Evolutionary conservation across 2,888 invertebrate species (phyloP), one percentile per base, ranked within the genome.

Genomic region (Coremacera marginata): DNA sequence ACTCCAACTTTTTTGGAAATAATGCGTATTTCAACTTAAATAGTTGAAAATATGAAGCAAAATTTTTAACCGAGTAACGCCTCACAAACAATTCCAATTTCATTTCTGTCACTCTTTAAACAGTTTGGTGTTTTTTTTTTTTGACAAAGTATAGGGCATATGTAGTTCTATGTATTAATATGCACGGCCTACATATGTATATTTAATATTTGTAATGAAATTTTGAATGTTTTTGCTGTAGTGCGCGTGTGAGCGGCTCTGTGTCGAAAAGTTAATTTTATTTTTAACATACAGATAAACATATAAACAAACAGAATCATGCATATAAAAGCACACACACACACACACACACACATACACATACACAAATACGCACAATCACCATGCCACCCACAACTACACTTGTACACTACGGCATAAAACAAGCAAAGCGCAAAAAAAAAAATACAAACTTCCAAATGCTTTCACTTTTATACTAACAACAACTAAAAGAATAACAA

Each of bases 171-270:
- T 19, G 7, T 60, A 9, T 57, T 8, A 57, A 22, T 27, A 27
- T 22, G 27, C 4, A 25, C 16, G 19, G 19, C 60, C 16, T 27
- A 16, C 14, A 60, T 60, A 27, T 60, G 27, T 60, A 27, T 60
- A 60, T 60, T 60, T 80, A 79, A 81, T 81, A 79, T 81, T 81
- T 80, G 77, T 77, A 80, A 81, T 78, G 80, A 81, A 81, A 79
- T 81, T 81, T 67, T 37, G 67, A 67, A 67, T 67, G 67, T 80
- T 78, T 76, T 79, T 44, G 44, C 11, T 44, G 44, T 44, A 14
- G 57, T 27, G 67, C 37, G 19, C 9, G 44, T 67, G 44, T 37
- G 19, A 37, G 67, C 37, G 67, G 22, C 31, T 52, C 25, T 52
- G 34, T 55, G 55, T 70, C 70, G 34, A 70, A 70, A 51, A 44